phyloP scores from a whole-genome alignment of 2,113 vertebrate genomes.

The Equus przewalskii region DNA sequence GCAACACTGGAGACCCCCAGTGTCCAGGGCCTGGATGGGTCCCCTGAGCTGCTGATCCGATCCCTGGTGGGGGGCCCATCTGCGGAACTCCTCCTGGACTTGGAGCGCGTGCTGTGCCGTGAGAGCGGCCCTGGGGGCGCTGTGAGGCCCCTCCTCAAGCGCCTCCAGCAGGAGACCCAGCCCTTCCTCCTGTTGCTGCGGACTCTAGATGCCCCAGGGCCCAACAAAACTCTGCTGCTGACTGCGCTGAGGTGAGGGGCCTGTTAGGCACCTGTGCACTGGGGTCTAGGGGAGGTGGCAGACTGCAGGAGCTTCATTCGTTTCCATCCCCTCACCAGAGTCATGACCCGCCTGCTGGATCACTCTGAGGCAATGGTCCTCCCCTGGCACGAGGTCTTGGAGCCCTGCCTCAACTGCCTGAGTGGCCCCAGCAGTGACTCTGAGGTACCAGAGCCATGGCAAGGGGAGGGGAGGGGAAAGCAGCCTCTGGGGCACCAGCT shows the following conservation, averaged over 20 bases:
- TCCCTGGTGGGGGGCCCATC: conserved; percentile 88
- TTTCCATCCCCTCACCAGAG: conserved; percentile 85
- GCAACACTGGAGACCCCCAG: conserved; percentile 60
- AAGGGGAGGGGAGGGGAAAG: not conserved
- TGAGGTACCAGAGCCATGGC: conserved; percentile 89
- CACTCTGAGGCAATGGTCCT: conserved; percentile 91
- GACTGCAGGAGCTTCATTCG: not conserved
- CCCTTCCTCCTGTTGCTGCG: conserved; percentile 92
- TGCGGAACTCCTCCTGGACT: conserved; percentile 93
- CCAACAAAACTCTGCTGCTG: conserved; percentile 89
- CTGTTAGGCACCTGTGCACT: accelerated
- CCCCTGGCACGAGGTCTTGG: conserved; percentile 96
- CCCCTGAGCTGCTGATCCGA: conserved; percentile 87
- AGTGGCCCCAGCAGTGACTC: conserved; percentile 90
- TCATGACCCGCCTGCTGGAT: conserved; percentile 94
- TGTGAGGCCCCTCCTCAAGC: conserved; percentile 88
- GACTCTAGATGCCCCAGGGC: conserved; percentile 91
- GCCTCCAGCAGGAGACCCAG: conserved; percentile 81
- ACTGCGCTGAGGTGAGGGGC: conserved; percentile 73
- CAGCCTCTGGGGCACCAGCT: not conserved
- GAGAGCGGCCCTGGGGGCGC: conserved; percentile 85
- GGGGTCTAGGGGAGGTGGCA: accelerated
- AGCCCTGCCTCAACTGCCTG: conserved; percentile 94
- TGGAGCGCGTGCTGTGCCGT: conserved; percentile 93
- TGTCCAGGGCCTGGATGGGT: conserved; percentile 66